phyloP scores from a whole-genome alignment of 2,888 invertebrate genomes.

The Icerya purchasi region DNA sequence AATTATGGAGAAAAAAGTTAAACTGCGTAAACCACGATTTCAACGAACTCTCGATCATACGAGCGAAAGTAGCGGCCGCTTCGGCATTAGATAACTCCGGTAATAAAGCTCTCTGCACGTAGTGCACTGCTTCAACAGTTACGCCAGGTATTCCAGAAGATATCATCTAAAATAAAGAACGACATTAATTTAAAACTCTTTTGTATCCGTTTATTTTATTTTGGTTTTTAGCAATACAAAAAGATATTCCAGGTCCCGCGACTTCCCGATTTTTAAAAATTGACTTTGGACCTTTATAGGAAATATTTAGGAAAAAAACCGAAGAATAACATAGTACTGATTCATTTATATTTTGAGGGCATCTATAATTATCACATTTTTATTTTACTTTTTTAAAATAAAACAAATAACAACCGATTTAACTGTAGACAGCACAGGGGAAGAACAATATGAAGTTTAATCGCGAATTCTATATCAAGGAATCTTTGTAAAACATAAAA shows the following conservation, averaged over 20 bases:
- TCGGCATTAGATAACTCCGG: slow-evolving; percentile 81
- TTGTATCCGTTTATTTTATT: background rate
- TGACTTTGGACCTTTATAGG: too few species aligned
- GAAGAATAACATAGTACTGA: too few species aligned
- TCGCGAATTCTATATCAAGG: too few species aligned
- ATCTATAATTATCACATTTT: too few species aligned
- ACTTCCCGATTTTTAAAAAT: background rate
- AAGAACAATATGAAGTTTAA: too few species aligned
- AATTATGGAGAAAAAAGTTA: slow-evolving; percentile 93
- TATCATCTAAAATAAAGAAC: slow-evolving; percentile 44
- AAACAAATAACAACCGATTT: too few species aligned
- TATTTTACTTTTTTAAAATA: too few species aligned
- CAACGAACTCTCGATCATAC: slow-evolving; percentile 85
- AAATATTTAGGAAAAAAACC: too few species aligned
- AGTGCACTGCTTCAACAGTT: slow-evolving; percentile 71
- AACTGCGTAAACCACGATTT: slow-evolving; percentile 87
- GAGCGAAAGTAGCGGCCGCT: slow-evolving; percentile 85
- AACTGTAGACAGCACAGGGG: too few species aligned
- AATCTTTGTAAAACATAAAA: too few species aligned
- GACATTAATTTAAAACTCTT: slow-evolving; percentile 1
- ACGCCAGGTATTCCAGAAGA: slow-evolving; percentile 80
- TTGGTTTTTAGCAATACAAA: background rate
- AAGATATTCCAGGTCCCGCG: too few species aligned
- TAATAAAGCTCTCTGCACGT: slow-evolving; percentile 72
- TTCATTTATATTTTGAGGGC: too few species aligned